These are phyloP conservation scores for Archegozetes longisetosus DNA, from an alignment of 1,140 invertebrate genomes.

Conservation along the genomic window DNA sequence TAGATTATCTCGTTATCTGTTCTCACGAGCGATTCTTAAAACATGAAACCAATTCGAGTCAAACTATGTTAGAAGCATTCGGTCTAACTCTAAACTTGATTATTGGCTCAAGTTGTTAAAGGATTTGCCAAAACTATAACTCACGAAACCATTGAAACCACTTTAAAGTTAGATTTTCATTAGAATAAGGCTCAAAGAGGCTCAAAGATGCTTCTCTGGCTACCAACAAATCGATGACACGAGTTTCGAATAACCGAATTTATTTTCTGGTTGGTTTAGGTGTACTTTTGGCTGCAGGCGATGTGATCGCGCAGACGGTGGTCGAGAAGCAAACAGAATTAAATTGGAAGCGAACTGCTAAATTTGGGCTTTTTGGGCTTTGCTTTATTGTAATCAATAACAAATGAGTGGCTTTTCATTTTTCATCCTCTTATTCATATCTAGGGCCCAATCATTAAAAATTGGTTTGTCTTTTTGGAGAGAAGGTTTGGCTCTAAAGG, in stretches of 20 bases:
- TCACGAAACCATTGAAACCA: too few species aligned
- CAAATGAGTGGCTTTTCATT: neutral
- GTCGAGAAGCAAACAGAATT: conserved; percentile 7
- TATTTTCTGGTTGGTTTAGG: neutral
- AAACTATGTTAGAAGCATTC: too few species aligned
- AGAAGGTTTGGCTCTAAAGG: neutral
- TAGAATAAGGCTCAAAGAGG: too few species aligned
- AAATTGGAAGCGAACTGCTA: neutral
- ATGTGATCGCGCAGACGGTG: conserved; percentile 6
- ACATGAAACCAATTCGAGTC: too few species aligned
- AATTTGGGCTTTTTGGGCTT: conserved; percentile 5
- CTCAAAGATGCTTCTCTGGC: too few species aligned
- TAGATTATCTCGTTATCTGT: too few species aligned
- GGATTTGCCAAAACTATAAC: too few species aligned
- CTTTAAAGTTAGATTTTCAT: too few species aligned
- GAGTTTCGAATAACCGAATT: neutral
- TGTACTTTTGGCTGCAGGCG: conserved; percentile 2
- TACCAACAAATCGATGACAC: neutral
- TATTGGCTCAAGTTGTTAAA: too few species aligned
- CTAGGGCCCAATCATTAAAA: conserved; percentile 3
- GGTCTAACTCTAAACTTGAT: too few species aligned
- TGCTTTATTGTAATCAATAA: conserved; percentile 5
- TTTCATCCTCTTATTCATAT: neutral
- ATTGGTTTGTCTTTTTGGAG: conserved; percentile 9
- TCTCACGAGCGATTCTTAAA: too few species aligned